phyloP scores from a whole-genome alignment of 2,888 invertebrate genomes.

The Tupiocoris notatus region DNA sequence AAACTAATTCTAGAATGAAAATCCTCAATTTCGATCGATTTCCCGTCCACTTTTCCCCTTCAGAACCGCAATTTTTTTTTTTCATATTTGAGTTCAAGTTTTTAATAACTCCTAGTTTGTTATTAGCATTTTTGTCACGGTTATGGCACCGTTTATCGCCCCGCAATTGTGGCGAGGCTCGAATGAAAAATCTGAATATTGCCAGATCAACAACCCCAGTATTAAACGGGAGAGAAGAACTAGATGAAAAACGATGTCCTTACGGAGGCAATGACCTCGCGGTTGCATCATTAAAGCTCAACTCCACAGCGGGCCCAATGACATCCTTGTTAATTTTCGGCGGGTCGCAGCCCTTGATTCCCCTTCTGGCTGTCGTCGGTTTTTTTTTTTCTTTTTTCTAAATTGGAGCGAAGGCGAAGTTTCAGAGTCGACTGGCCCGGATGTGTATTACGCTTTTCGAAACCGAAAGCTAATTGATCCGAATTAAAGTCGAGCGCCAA shows the following conservation, averaged over 20 bases:
- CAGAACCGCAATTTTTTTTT: too few species aligned
- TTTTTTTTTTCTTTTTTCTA: neutral
- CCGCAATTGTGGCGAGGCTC: too few species aligned
- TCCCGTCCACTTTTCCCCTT: too few species aligned
- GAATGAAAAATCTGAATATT: too few species aligned
- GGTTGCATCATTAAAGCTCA: slow-evolving; percentile 29
- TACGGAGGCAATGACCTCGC: slow-evolving; percentile 18
- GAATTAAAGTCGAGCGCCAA: slow-evolving; percentile 25
- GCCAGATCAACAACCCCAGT: too few species aligned
- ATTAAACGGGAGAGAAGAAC: too few species aligned
- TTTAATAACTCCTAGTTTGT: too few species aligned
- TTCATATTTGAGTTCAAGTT: too few species aligned
- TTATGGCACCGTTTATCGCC: too few species aligned
- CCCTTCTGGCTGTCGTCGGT: neutral
- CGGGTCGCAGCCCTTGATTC: neutral
- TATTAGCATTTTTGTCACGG: too few species aligned
- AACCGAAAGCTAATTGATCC: slow-evolving; percentile 31
- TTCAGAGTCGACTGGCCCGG: slow-evolving; percentile 12
- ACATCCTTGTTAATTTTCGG: slow-evolving; percentile 23
- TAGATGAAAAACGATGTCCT: slow-evolving; percentile 21
- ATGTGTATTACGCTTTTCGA: slow-evolving; percentile 34
- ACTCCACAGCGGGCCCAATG: slow-evolving; percentile 14
- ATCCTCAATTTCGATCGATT: too few species aligned
- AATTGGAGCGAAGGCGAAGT: slow-evolving; percentile 17
- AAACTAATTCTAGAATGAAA: too few species aligned